phyloP scores from a whole-genome alignment of 1,140 invertebrate genomes.

The Anadara kagoshimensis region DNA sequence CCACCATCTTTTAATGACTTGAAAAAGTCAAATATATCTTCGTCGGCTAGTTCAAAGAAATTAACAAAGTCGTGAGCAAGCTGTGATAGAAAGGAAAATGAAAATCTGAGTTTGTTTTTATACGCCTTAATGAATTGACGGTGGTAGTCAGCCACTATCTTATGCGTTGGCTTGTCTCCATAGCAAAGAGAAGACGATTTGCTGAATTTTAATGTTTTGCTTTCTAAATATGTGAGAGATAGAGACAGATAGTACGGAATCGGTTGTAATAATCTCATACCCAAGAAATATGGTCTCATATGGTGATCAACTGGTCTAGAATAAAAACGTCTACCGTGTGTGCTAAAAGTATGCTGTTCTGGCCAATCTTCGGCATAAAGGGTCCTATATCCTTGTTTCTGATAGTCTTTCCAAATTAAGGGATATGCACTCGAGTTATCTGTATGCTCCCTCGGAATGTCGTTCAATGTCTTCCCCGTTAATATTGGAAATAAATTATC shows the following conservation, averaged over 20 bases:
- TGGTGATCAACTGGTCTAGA: slow-evolving; percentile 74
- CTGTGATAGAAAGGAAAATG: slow-evolving; percentile 31
- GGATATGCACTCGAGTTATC: slow-evolving; percentile 20
- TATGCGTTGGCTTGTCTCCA: slow-evolving; percentile 38
- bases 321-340: slow-evolving; percentile 66
- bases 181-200: slow-evolving; percentile 37
- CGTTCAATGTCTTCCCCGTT: slow-evolving; percentile 29
- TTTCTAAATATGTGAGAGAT: slow-evolving; percentile 28
- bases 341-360: slow-evolving; percentile 73
- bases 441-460: slow-evolving; percentile 22
- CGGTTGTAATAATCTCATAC: slow-evolving; percentile 56
- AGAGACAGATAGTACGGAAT: slow-evolving; percentile 41
- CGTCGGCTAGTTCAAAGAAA: slow-evolving; percentile 41
- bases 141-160: slow-evolving; percentile 34
- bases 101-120: slow-evolving; percentile 28
- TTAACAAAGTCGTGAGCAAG: slow-evolving; percentile 45
- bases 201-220: slow-evolving; percentile 22
- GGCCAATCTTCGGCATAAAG: slow-evolving; percentile 75
- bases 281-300: slow-evolving; percentile 69
- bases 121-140: slow-evolving; percentile 39
- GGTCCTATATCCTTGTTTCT: slow-evolving; percentile 72
- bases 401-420: slow-evolving; percentile 75
- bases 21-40: slow-evolving; percentile 63
- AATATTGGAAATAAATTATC: slow-evolving; percentile 39
- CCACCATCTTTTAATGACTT: slow-evolving; percentile 59